Evolutionary conservation across 2,888 invertebrate species (phyloP).

Genomic region (Allacma fusca): DNA sequence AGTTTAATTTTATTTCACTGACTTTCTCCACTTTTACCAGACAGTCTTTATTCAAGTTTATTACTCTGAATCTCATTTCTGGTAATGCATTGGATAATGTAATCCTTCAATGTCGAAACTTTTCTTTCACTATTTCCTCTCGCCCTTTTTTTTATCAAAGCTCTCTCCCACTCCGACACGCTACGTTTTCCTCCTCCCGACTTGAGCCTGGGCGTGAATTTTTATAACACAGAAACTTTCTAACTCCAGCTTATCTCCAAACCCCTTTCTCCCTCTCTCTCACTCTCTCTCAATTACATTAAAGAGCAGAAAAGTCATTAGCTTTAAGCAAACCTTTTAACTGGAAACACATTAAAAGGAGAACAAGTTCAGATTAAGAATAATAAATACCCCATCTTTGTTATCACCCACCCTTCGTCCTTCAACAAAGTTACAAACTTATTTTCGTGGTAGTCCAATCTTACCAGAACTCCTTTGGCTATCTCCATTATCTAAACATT

Average conservation of each 20-base stretch:
- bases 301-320: slow-evolving; percentile 10
- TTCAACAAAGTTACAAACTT: not conserved
- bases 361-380: slow-evolving; percentile 29
- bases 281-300: slow-evolving; percentile 3
- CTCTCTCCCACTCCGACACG: too few species aligned
- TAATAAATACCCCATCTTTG: slow-evolving; percentile 23
- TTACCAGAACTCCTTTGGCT: too few species aligned
- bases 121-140: slow-evolving; percentile 18
- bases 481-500: too few species aligned
- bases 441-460: too few species aligned
- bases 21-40: not conserved
- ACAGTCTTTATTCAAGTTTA: slow-evolving; percentile 38
- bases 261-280: slow-evolving; percentile 23
- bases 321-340: slow-evolving; percentile 5
- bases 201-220: too few species aligned
- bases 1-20: slow-evolving; percentile 40
- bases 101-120: slow-evolving; percentile 44
- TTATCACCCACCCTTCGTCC: not conserved
- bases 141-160: not conserved
- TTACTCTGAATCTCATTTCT: slow-evolving; percentile 43
- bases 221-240: too few species aligned
- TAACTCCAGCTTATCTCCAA: slow-evolving; percentile 23
- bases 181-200: too few species aligned
- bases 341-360: slow-evolving; percentile 8
- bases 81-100: slow-evolving; percentile 38